Conservation (phyloP, 2,888 invertebrate species). For the Strigamia maritima region DNA sequence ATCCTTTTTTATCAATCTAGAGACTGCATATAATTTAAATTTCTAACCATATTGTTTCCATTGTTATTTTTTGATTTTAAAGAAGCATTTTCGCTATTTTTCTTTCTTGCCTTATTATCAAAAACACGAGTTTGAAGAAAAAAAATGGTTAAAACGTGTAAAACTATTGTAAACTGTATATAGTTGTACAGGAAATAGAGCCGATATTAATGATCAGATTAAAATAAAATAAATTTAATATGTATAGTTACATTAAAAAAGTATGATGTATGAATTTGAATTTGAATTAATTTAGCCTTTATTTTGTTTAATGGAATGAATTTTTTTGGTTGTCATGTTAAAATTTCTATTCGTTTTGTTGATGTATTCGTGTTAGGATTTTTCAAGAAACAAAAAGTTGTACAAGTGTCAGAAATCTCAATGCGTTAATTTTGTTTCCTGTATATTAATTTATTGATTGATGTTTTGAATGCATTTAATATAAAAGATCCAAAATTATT, state of each 20-base stretch:
- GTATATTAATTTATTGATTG: conserved; percentile 1
- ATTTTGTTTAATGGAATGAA: neutral
- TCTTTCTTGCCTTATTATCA: conserved; percentile 4
- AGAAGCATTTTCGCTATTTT: neutral
- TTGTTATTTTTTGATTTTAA: neutral
- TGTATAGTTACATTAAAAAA: conserved; percentile 22
- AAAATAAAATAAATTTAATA: neutral
- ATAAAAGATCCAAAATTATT: neutral
- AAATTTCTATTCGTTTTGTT: conserved; percentile 6
- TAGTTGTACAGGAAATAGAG: conserved; percentile 30
- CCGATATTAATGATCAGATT: conserved; percentile 25
- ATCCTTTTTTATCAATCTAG: conserved; percentile 98
- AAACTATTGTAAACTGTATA: conserved; percentile 28
- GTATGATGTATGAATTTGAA: neutral
- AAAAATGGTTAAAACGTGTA: neutral
- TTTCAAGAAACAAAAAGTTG: neutral
- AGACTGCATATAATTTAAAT: conserved; percentile 54
- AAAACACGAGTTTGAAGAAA: neutral
- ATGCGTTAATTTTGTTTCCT: neutral
- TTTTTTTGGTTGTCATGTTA: neutral
- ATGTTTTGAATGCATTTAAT: neutral
- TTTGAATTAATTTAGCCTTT: neutral
- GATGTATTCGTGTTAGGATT: neutral
- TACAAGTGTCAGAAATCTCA: neutral
- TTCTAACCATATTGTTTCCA: neutral